Percentiles rank a stretch among this genome's conserved stretches.
Conservation (phyloP, 1,140 invertebrate species). For the Zaprionus tsacasi region DNA sequence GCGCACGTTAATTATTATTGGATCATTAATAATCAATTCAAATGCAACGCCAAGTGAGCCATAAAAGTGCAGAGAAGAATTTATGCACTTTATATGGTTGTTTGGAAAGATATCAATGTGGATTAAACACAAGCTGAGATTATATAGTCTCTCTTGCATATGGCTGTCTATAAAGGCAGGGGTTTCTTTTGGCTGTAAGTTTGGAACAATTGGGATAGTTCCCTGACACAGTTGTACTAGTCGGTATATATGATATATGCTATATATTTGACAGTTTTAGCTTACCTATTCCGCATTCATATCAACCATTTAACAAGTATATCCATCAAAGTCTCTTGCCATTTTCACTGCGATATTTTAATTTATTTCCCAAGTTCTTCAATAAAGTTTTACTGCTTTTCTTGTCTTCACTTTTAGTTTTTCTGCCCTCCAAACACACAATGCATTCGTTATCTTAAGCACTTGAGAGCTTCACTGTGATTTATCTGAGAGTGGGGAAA, state of each 20-base stretch:
- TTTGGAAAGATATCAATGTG: not conserved
- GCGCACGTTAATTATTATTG: constrained; percentile 6
- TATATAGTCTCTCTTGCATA: too few relatives aligned
- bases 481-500: constrained; percentile 47
- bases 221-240: not conserved
- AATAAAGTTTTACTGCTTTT: too few relatives aligned
- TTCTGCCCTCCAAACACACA: not conserved
- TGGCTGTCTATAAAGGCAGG: too few relatives aligned
- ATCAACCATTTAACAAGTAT: not conserved
- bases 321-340: not conserved
- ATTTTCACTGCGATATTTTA: not conserved
- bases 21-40: not conserved
- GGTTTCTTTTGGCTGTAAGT: too few relatives aligned
- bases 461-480: not conserved
- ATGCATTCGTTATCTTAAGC: not conserved
- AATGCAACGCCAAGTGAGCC: not conserved
- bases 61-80: not conserved
- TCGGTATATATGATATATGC: not conserved
- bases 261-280: not conserved
- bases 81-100: not conserved
- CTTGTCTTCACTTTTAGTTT: constrained; percentile 8
- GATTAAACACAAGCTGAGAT: not conserved
- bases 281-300: constrained; percentile 21
- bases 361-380: not conserved
- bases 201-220: too few relatives aligned